Evolutionary conservation across 2,888 invertebrate species (phyloP).

Genomic region (Fabriciana adippe): DNA sequence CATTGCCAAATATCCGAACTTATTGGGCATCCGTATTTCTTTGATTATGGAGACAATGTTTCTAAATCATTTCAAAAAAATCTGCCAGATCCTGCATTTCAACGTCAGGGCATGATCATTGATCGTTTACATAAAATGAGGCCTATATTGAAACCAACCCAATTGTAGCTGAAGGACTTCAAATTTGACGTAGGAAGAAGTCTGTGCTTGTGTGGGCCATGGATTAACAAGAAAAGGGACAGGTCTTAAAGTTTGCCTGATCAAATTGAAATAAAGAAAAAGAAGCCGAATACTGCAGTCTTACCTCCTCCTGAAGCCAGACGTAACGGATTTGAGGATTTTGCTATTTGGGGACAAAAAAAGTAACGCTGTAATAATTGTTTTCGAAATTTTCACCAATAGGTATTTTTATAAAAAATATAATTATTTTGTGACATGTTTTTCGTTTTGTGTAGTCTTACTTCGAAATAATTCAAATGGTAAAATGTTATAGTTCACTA

Average conservation of each 20-base stretch:
- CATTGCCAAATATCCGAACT: slow-evolving; percentile 36
- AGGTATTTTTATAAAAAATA: too few species aligned
- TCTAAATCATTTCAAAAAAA: slow-evolving; percentile 37
- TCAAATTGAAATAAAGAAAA: not conserved
- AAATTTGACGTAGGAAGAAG: too few species aligned
- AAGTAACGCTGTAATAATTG: not conserved
- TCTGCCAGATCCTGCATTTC: slow-evolving; percentile 34
- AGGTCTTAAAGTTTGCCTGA: not conserved
- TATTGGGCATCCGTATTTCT: slow-evolving; percentile 36
- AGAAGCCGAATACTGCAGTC: not conserved
- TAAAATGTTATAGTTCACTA: too few species aligned
- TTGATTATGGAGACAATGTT: slow-evolving; percentile 35
- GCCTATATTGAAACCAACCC: slow-evolving; percentile 24
- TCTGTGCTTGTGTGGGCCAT: slow-evolving; percentile 5
- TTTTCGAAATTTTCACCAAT: too few species aligned
- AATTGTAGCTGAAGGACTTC: too few species aligned
- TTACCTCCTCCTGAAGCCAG: not conserved
- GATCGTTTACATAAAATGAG: slow-evolving; percentile 26
- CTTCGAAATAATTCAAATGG: too few species aligned
- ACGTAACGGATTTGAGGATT: not conserved
- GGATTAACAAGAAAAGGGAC: too few species aligned
- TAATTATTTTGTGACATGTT: too few species aligned
- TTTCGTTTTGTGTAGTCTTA: too few species aligned
- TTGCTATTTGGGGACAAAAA: too few species aligned
- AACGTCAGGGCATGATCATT: slow-evolving; percentile 30